Evolutionary conservation across 2,888 invertebrate species (phyloP).

Genomic region (Mimumesa dahlbomi): DNA sequence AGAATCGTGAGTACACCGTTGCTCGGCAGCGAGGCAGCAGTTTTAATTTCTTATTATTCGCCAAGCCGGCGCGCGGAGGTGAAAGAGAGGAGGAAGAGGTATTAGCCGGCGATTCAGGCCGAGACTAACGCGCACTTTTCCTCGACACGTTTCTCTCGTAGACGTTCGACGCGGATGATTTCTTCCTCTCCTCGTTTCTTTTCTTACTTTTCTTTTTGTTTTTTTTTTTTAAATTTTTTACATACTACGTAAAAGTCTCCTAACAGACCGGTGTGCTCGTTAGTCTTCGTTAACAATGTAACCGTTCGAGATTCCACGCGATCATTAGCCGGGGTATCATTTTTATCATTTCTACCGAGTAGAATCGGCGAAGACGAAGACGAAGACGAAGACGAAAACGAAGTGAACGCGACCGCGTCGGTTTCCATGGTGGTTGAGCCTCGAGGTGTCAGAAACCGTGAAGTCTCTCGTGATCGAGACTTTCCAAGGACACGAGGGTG

Average conservation of each 20-base stretch:
- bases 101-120: constrained; percentile 79
- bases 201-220: neutral
- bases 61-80: constrained; percentile 19
- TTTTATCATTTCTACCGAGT: neutral
- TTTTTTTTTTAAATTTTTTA: too few species aligned
- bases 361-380: neutral
- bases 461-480: constrained; percentile 63
- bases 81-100: constrained; percentile 64
- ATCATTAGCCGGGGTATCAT: constrained; percentile 1
- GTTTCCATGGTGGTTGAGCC: constrained; percentile 52
- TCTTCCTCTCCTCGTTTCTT: constrained; percentile 47
- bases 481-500: constrained; percentile 67
- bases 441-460: constrained; percentile 70
- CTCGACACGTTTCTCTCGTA: constrained; percentile 74
- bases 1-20: neutral
- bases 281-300: neutral
- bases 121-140: constrained; percentile 80
- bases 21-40: constrained; percentile 30
- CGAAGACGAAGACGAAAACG: constrained; percentile 1
- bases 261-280: too few species aligned
- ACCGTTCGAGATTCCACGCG: neutral
- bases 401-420: constrained; percentile 16
- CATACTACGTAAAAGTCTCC: too few species aligned
- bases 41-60: constrained; percentile 57
- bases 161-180: constrained; percentile 58